Evolutionary conservation across 2,797 vertebrate genomes (phyloP).

Genomic region (Carapus acus): DNA sequence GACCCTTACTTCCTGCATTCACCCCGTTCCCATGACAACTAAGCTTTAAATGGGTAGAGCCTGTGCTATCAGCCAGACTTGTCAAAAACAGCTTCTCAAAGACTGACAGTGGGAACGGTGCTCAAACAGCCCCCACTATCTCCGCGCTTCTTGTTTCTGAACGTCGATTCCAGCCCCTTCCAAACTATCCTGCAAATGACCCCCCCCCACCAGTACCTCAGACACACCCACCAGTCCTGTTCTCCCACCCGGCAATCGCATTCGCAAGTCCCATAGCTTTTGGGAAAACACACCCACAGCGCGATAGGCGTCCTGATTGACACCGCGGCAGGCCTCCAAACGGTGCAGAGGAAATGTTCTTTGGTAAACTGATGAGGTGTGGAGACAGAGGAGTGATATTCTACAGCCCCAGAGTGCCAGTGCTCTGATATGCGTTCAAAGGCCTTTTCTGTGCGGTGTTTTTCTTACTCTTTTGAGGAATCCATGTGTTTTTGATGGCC

Average conservation of each 20-base stretch:
- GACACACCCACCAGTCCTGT: constrained; percentile 34
- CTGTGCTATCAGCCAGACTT: constrained; percentile 60
- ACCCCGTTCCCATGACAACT: constrained; percentile 70
- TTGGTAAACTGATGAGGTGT: constrained; percentile 65
- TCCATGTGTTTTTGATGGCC: constrained; percentile 65
- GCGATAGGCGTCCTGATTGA: constrained; percentile 53
- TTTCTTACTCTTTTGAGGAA: constrained; percentile 47
- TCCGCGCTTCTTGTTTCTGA: constrained; percentile 29
- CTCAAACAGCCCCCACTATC: constrained; percentile 28
- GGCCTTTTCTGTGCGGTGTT: constrained; percentile 45
- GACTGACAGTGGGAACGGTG: constrained; percentile 48
- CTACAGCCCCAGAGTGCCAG: constrained; percentile 53
- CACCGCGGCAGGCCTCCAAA: constrained; percentile 38
- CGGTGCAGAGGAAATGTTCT: constrained; percentile 61
- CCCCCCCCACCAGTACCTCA: constrained; percentile 31
- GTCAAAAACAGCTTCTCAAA: constrained; percentile 58
- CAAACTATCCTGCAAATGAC: constrained; percentile 42
- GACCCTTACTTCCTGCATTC: constrained; percentile 75
- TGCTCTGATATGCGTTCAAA: constrained; percentile 59
- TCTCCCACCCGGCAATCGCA: constrained; percentile 8
- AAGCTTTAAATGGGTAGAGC: constrained; percentile 59
- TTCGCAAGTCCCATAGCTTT: constrained; percentile 19
- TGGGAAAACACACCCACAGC: constrained; percentile 39
- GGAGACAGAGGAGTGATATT: constrained; percentile 58
- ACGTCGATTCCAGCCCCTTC: constrained; percentile 21